Percentiles rank a stretch among this genome's conserved stretches.
Evolutionary conservation across 2,113 vertebrate genomes (phyloP).

Genomic region (Catharus bicknelli): DNA sequence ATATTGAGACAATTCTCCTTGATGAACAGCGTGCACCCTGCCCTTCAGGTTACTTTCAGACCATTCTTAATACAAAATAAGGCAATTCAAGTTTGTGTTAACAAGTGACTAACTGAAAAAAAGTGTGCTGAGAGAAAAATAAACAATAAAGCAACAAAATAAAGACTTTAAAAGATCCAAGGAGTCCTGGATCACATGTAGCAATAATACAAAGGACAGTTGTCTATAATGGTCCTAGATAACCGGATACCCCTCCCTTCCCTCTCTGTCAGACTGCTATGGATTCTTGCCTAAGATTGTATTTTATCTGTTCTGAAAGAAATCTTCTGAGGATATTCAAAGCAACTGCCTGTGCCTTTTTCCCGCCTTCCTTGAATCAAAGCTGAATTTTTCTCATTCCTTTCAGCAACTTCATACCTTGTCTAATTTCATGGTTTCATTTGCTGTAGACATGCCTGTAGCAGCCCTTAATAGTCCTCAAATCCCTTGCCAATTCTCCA

Average conservation of each 20-base stretch:
- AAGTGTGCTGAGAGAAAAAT: accelerated
- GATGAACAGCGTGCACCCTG: neutral
- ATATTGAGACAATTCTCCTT: neutral
- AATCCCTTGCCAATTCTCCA: neutral
- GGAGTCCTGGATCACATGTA: neutral
- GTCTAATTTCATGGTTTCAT: neutral
- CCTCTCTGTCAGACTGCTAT: neutral
- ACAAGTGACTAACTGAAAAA: neutral
- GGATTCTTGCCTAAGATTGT: neutral
- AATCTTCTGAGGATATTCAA: neutral
- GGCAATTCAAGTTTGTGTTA: neutral
- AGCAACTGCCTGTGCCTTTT: neutral
- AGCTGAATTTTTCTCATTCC: neutral
- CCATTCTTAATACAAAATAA: neutral
- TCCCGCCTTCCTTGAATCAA: neutral
- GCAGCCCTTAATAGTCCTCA: neutral
- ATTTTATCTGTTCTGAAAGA: neutral
- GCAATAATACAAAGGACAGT: neutral
- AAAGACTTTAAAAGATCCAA: neutral
- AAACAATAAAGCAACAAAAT: neutral
- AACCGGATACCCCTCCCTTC: neutral
- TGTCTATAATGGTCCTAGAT: neutral
- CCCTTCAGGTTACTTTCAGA: neutral
- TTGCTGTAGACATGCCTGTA: neutral
- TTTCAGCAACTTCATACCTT: neutral